Evolutionary conservation across 2,113 vertebrate species (phyloP).

Genomic region (Chaenocephalus aceratus): DNA sequence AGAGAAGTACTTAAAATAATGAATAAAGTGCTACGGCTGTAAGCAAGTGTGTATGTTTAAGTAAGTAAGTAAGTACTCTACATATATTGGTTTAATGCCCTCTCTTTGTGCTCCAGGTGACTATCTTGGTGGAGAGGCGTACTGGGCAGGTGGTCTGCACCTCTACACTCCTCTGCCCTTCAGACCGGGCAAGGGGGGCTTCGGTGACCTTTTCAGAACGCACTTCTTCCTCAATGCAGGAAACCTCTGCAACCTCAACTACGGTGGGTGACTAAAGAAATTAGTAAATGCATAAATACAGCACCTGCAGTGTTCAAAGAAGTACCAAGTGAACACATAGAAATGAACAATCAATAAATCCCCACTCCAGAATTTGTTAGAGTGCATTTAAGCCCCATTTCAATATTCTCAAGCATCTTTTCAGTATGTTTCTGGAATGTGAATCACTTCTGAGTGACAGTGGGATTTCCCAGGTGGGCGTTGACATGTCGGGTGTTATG

Average conservation of each 20-base stretch:
- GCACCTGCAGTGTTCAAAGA: too few species aligned
- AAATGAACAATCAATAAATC: too few species aligned
- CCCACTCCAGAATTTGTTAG: not conserved
- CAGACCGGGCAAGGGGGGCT: slow-evolving; percentile 90
- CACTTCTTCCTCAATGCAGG: slow-evolving; percentile 98
- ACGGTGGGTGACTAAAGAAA: slow-evolving; percentile 82
- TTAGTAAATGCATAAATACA: not conserved
- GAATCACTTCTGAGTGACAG: too few species aligned
- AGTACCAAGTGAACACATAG: too few species aligned
- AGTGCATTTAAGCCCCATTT: too few species aligned
- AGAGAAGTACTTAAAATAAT: not conserved
- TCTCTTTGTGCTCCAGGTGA: slow-evolving; percentile 84
- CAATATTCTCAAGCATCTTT: too few species aligned
- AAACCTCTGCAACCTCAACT: slow-evolving; percentile 98
- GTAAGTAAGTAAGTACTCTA: not conserved
- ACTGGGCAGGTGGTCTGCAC: slow-evolving; percentile 94
- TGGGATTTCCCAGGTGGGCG: not conserved
- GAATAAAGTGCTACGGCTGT: not conserved
- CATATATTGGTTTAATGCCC: not conserved
- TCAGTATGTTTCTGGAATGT: too few species aligned
- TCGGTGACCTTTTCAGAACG: slow-evolving; percentile 95
- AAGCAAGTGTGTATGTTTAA: not conserved
- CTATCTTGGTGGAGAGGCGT: slow-evolving; percentile 94
- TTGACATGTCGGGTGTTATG: not conserved
- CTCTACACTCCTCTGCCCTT: slow-evolving; percentile 96